Base-by-base conservation (phyloP, 2,888 invertebrate genomes). In the Acanthacorydalis orientalis region DNA sequence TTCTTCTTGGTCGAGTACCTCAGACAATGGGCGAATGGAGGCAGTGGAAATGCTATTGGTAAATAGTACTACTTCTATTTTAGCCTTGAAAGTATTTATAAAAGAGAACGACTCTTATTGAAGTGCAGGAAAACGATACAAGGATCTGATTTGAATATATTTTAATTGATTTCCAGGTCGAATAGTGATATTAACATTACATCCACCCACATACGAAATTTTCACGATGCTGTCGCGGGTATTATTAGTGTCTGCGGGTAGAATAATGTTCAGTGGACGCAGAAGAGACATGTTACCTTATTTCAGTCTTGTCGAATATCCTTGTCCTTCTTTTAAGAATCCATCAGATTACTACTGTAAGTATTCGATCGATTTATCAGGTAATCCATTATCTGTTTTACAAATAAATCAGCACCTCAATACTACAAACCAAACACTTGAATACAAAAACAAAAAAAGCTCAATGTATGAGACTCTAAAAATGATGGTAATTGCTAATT, bases 301-400 rank as follows among this genome's bases (percentile, higher is more conserved):
- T 69, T 95, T 95, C 69, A 86, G 70, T 6, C 60, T 71, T 51
- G 78, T 82, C 6, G 92, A 93, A 59, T 95, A 91, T 68, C 92
- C 93, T 2, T 95, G 93, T 64, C 95, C 95, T 11, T 86, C 91
- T 1, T 93, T 87, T 64, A 95, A 95, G 67, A 95, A 95, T 62
- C 93, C 93, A 44, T 91, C 92, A 0, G 95, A 95, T 69, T 95
- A 95, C 64, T 95, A 95, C 63, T 73, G 88, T 89, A 69, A 79
- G 83, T 75, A 50, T 34, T 48, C 10, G 14, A 8, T 37, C 1
- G 14, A 12, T 12, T 37, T 37, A 37, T 12, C 10, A 2, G 10
- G 10, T 37, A 35, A 35, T 10, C 35, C 35, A 35, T 11, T 3
- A 35, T n/a, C 10, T 2, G 10, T 7, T 23, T 23, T 23, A 9